A percentile compares a stretch with the other conserved stretches of the same genome.
These are phyloP conservation scores for Apodemia duryi DNA, from an alignment of 2,888 invertebrate genomes.

Conservation along the genomic window DNA sequence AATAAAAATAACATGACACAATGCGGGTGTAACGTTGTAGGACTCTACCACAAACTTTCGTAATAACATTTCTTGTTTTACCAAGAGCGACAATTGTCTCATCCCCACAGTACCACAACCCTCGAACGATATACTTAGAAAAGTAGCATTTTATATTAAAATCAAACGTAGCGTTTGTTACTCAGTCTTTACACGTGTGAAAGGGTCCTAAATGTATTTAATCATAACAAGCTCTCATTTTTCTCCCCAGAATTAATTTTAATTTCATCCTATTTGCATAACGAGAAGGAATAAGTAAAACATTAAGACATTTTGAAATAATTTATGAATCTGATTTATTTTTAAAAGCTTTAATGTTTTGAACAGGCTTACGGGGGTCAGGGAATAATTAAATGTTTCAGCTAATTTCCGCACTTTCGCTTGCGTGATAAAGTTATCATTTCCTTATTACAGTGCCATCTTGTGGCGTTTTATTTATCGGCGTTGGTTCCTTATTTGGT, in stretches of 20 bases:
- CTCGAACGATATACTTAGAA: too few relatives aligned
- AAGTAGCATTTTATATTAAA: too few relatives aligned
- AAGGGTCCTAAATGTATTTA: conserved; percentile 42
- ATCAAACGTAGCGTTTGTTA: too few relatives aligned
- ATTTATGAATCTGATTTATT: conserved; percentile 6
- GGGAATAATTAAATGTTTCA: background rate
- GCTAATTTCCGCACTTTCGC: background rate
- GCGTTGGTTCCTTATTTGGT: background rate
- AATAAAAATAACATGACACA: too few relatives aligned
- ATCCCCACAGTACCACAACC: too few relatives aligned
- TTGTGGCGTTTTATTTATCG: background rate
- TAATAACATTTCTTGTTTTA: too few relatives aligned
- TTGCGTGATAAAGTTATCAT: background rate
- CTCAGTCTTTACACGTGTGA: background rate
- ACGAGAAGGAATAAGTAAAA: conserved; percentile 41
- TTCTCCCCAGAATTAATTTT: conserved; percentile 58
- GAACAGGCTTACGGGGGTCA: background rate
- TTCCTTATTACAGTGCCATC: background rate
- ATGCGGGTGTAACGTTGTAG: too few relatives aligned
- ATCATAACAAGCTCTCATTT: conserved; percentile 58
- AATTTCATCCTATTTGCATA: conserved; percentile 62
- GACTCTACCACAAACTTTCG: too few relatives aligned
- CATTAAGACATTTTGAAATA: conserved; percentile 9
- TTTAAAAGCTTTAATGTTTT: conserved; percentile 7
- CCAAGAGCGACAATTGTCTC: too few relatives aligned